Percentiles rank a stretch among this genome's conserved stretches.
These are phyloP conservation scores for Pionites leucogaster DNA, from an alignment of 2,113 vertebrate genomes.

Conservation along the genomic window DNA sequence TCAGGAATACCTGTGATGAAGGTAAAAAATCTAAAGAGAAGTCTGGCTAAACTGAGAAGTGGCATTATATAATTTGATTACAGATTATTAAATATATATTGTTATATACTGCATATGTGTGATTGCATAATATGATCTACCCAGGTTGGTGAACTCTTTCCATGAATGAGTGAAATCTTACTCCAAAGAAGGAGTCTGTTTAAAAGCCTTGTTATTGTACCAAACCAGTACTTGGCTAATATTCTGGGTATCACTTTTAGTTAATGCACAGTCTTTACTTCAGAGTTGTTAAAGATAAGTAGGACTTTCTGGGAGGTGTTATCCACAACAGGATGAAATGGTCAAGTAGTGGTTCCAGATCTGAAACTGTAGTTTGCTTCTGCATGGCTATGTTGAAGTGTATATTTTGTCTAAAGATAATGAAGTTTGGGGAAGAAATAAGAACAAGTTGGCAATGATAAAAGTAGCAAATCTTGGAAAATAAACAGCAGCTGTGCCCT, in stretches of 20 bases:
- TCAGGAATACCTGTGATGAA: not conserved
- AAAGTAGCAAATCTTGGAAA: not conserved
- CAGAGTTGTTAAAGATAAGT: not conserved
- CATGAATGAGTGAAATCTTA: not conserved
- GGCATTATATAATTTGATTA: not conserved
- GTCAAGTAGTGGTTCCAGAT: not conserved
- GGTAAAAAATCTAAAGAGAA: not conserved
- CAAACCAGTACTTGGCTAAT: slow-evolving; percentile 17
- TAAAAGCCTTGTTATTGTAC: slow-evolving; percentile 16
- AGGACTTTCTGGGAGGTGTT: not conserved
- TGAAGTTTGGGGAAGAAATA: not conserved
- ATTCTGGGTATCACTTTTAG: slow-evolving; percentile 41
- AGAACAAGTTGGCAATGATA: not conserved
- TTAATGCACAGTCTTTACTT: slow-evolving; percentile 52
- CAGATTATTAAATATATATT: not conserved
- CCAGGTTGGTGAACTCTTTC: not conserved
- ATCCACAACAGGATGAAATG: not conserved
- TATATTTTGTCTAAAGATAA: not conserved
- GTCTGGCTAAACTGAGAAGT: not conserved
- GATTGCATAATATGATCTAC: not conserved
- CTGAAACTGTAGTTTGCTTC: not conserved
- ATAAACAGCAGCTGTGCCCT: not conserved
- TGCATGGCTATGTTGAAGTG: not conserved
- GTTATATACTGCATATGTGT: not conserved
- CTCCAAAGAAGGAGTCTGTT: not conserved